phyloP scores from a whole-genome alignment of 2,888 invertebrate species.

The Pollenia labialis region DNA sequence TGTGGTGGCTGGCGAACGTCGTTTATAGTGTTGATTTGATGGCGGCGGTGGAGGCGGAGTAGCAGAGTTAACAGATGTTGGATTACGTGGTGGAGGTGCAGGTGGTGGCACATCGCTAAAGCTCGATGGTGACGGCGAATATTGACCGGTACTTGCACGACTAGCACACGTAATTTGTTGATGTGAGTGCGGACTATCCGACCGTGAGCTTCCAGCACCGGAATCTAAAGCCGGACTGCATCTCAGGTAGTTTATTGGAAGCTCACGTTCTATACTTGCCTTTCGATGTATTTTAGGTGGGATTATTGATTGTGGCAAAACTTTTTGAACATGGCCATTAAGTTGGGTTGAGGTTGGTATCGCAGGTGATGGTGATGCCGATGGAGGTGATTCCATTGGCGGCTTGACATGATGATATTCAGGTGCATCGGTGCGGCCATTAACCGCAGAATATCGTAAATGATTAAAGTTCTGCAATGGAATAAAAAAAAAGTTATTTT shows the following conservation, averaged over 20 bases:
- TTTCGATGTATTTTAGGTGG: slow-evolving; percentile 92
- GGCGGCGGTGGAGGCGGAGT: slow-evolving; percentile 88
- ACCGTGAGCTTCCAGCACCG: slow-evolving; percentile 94
- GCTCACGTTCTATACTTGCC: slow-evolving; percentile 94
- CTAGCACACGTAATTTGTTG: slow-evolving; percentile 87
- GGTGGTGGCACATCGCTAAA: slow-evolving; percentile 87
- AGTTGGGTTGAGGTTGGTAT: slow-evolving; percentile 77
- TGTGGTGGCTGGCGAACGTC: slow-evolving; percentile 91
- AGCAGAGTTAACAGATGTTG: slow-evolving; percentile 86
- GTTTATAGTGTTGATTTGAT: slow-evolving; percentile 89
- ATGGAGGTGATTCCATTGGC: slow-evolving; percentile 82
- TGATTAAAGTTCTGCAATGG: slow-evolving; percentile 81
- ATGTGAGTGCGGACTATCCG: slow-evolving; percentile 92
- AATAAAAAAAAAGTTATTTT: not conserved
- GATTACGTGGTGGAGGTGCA: slow-evolving; percentile 90
- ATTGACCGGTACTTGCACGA: slow-evolving; percentile 83
- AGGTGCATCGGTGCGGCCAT: slow-evolving; percentile 81
- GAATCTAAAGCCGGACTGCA: slow-evolving; percentile 95
- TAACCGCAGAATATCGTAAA: slow-evolving; percentile 81
- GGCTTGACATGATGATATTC: slow-evolving; percentile 82
- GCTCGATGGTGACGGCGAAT: slow-evolving; percentile 86
- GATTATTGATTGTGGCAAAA: slow-evolving; percentile 85
- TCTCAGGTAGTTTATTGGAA: slow-evolving; percentile 87
- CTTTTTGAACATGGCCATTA: slow-evolving; percentile 84
- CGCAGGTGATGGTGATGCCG: slow-evolving; percentile 81